phyloP scores from a whole-genome alignment of 2,888 invertebrate genomes.

The Aphodius sticticus region DNA sequence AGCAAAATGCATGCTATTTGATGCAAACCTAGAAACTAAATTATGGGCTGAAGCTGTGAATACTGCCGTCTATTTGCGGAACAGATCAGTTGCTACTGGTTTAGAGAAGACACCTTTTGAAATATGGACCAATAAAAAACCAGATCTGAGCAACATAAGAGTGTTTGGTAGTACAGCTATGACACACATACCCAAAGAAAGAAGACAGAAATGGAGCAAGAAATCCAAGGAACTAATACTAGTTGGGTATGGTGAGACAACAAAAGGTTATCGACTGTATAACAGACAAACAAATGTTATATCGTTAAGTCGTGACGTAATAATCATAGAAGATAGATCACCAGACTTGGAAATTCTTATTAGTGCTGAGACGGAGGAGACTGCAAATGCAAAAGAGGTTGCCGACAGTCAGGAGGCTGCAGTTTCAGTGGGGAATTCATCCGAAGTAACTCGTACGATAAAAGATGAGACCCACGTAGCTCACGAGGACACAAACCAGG shows the following conservation, averaged over 20 bases:
- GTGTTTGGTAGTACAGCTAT: constrained; percentile 49
- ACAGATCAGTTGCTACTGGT: constrained; percentile 39
- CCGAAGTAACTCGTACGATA: too few species aligned
- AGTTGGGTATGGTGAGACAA: constrained; percentile 35
- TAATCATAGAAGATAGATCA: constrained; percentile 30
- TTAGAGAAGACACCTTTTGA: constrained; percentile 49
- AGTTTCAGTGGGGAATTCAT: constrained; percentile 8
- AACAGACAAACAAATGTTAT: not conserved
- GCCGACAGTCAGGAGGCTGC: not conserved
- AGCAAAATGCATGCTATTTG: constrained; percentile 41
- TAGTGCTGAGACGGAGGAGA: constrained; percentile 34
- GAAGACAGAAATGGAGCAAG: constrained; percentile 46
- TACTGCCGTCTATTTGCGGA: constrained; percentile 45
- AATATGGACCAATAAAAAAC: constrained; percentile 48
- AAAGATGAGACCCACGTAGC: too few species aligned
- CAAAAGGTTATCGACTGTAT: constrained; percentile 39
- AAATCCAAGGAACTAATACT: constrained; percentile 32
- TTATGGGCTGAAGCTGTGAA: constrained; percentile 45
- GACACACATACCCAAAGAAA: constrained; percentile 50
- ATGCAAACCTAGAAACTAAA: constrained; percentile 35
- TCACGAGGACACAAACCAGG: too few species aligned
- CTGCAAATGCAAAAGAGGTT: constrained; percentile 12
- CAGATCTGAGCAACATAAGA: constrained; percentile 48
- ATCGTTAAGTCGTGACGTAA: constrained; percentile 12
- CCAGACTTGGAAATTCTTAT: constrained; percentile 25